Conservation (phyloP, 2,888 invertebrate genomes). For the Boloria selene region DNA sequence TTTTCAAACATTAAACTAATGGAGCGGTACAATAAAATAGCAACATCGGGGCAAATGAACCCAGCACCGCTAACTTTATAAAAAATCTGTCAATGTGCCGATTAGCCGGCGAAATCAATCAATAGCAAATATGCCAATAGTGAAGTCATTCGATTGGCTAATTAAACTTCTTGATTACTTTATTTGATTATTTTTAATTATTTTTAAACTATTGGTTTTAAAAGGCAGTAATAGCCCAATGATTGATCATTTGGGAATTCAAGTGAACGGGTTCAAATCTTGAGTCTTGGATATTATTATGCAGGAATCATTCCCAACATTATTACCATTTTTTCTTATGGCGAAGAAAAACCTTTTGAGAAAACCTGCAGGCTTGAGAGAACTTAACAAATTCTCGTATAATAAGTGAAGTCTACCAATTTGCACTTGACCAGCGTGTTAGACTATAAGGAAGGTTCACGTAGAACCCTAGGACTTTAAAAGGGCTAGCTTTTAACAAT, state of each 20-base stretch:
- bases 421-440: too few relatives aligned
- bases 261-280: too few relatives aligned
- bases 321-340: not conserved
- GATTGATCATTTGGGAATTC: too few relatives aligned
- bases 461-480: too few relatives aligned
- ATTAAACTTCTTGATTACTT: conserved; percentile 67
- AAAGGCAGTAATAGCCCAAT: too few relatives aligned
- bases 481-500: too few relatives aligned
- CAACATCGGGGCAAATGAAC: conserved; percentile 63
- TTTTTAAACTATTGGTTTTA: conserved; percentile 32
- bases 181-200: conserved; percentile 71
- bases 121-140: conserved; percentile 59
- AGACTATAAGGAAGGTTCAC: too few relatives aligned
- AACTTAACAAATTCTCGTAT: too few relatives aligned
- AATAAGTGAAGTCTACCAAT: too few relatives aligned
- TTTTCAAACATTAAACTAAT: conserved; percentile 42
- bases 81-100: conserved; percentile 63
- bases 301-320: too few relatives aligned
- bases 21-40: conserved; percentile 50
- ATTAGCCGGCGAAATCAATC: conserved; percentile 57
- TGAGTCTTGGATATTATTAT: too few relatives aligned
- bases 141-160: conserved; percentile 55
- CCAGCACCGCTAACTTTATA: conserved; percentile 63
- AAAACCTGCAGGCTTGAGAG: too few relatives aligned
- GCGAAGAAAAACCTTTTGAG: not conserved